Evolutionary conservation across 2,888 invertebrate genomes (phyloP).

Genomic region (Loripinus fragilis): DNA sequence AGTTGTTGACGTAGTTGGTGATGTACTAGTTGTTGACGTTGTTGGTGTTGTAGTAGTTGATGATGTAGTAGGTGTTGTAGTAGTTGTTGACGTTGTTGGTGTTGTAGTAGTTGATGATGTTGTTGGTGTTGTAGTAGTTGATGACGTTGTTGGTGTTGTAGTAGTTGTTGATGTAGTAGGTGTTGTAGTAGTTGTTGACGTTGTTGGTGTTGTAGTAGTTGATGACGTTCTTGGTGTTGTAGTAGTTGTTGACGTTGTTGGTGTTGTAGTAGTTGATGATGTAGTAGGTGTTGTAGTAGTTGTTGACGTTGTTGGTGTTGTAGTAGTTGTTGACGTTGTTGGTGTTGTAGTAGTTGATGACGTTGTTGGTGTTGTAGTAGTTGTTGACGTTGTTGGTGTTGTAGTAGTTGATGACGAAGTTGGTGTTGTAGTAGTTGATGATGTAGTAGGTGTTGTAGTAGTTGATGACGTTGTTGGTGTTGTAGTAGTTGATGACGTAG

Average conservation of each 20-base stretch:
- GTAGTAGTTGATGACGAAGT: slow-evolving; percentile 8
- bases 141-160: too few species aligned
- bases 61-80: too few species aligned
- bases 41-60: too few species aligned
- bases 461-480: not conserved
- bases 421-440: not conserved
- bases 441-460: not conserved
- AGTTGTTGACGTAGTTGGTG: too few species aligned
- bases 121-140: too few species aligned
- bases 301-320: not conserved
- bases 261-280: not conserved
- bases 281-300: not conserved
- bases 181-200: too few species aligned
- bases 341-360: not conserved
- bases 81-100: too few species aligned
- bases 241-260: not conserved
- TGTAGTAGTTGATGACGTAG: not conserved
- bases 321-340: not conserved
- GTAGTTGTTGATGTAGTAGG: slow-evolving; percentile 13
- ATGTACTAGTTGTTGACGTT: too few species aligned
- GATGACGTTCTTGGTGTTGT: too few species aligned
- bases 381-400: not conserved
- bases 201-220: too few species aligned
- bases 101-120: too few species aligned
- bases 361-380: not conserved